Percentiles rank a stretch among this genome's conserved stretches.
Conservation (phyloP, 1,140 invertebrate genomes). For the Bombus waltoni region DNA sequence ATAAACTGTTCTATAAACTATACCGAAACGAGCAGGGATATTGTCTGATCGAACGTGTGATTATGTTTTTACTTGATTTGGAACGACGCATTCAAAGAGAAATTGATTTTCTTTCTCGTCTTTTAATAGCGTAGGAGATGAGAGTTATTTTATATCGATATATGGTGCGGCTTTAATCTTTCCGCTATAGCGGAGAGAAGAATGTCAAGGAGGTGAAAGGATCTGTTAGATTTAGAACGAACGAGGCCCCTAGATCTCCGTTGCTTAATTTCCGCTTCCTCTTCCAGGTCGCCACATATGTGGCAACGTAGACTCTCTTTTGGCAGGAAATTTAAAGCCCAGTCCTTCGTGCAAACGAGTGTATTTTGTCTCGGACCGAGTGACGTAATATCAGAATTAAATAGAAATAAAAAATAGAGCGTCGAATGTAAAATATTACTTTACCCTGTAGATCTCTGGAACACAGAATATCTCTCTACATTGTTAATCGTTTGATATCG, state of each 20-base stretch:
- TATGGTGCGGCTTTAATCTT: background rate
- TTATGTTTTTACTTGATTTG: too few species aligned
- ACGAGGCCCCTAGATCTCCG: background rate
- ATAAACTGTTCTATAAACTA: background rate
- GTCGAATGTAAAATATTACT: background rate
- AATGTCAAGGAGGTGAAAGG: conserved; percentile 20
- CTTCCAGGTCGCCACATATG: background rate
- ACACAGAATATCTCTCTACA: too few species aligned
- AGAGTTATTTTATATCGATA: background rate
- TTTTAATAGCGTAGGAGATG: background rate
- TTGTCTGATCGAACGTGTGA: too few species aligned
- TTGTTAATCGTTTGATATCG: background rate
- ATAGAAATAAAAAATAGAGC: too few species aligned
- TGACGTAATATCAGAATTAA: too few species aligned
- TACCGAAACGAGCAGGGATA: background rate
- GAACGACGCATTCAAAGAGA: background rate
- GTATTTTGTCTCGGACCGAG: too few species aligned
- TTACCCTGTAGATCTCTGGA: background rate
- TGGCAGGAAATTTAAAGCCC: background rate
- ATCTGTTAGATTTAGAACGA: background rate
- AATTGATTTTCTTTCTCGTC: background rate
- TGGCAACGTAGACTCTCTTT: background rate
- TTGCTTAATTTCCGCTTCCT: conserved; percentile 36
- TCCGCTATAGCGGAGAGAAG: background rate
- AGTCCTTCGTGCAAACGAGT: background rate